phyloP scores from a whole-genome alignment of 2,113 vertebrate genomes.

The Actenoides hombroni region DNA sequence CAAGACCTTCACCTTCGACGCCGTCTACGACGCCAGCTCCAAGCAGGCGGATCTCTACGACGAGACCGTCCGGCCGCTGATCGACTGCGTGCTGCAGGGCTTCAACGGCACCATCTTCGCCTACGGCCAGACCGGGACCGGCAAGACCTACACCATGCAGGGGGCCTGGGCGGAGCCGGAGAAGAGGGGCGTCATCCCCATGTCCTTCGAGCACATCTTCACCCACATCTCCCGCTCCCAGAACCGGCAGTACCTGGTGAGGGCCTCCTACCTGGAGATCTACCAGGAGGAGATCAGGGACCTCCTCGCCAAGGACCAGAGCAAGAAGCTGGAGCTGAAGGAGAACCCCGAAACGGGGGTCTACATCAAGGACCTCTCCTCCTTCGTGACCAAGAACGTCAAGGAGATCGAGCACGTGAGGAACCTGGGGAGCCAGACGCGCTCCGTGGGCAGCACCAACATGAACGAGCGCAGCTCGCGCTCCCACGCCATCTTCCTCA shows the following conservation, averaged over 20 bases:
- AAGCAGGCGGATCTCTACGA: slow-evolving; percentile 91
- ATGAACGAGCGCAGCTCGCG: slow-evolving; percentile 95
- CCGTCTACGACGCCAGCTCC: slow-evolving; percentile 88
- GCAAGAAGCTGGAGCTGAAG: slow-evolving; percentile 90
- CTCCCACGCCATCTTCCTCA: slow-evolving; percentile 92
- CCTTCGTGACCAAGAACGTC: slow-evolving; percentile 95
- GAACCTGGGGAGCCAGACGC: slow-evolving; percentile 90
- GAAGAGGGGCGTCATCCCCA: slow-evolving; percentile 87
- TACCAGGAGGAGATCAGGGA: slow-evolving; percentile 97
- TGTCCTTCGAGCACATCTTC: slow-evolving; percentile 93
- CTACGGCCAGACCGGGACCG: slow-evolving; percentile 94
- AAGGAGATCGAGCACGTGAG: slow-evolving; percentile 95
- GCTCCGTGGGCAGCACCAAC: slow-evolving; percentile 91
- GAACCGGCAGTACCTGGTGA: slow-evolving; percentile 94
- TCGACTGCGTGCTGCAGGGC: slow-evolving; percentile 89
- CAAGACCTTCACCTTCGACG: slow-evolving; percentile 94
- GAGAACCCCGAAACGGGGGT: slow-evolving; percentile 89
- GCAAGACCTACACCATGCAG: slow-evolving; percentile 96
- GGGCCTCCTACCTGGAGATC: slow-evolving; percentile 97
- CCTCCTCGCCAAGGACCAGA: slow-evolving; percentile 91
- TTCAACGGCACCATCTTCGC: slow-evolving; percentile 95
- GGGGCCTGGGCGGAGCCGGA: slow-evolving; percentile 86
- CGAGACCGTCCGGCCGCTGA: slow-evolving; percentile 89
- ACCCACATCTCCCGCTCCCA: slow-evolving; percentile 94
- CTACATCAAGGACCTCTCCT: slow-evolving; percentile 92